These are phyloP conservation scores for Pseudolaguvia tuberculata DNA, from an alignment of 2,113 vertebrate genomes.

Conservation along the genomic window DNA sequence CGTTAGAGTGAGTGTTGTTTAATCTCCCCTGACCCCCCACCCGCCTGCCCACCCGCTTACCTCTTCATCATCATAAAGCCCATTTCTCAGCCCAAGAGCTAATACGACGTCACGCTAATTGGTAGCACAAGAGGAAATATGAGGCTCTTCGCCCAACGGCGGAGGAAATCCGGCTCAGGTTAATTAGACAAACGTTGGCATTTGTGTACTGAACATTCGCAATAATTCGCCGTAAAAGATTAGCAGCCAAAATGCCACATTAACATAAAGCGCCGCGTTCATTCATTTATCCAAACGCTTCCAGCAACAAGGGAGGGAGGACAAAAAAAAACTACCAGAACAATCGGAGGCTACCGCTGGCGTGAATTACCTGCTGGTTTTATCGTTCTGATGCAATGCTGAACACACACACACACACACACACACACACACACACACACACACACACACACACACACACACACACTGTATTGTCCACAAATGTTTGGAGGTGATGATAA, in stretches of 20 bases:
- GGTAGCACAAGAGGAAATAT: slow-evolving; percentile 35
- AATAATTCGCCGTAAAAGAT: slow-evolving; percentile 51
- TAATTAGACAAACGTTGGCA: slow-evolving; percentile 60
- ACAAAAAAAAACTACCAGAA: background rate
- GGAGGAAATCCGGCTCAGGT: slow-evolving; percentile 36
- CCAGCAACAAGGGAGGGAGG: background rate
- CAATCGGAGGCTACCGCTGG: background rate
- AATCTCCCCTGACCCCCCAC: background rate
- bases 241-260: slow-evolving; percentile 63
- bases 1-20: background rate
- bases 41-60: too few relatives aligned
- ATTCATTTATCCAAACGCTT: slow-evolving; percentile 51
- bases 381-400: background rate
- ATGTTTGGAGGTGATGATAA: background rate
- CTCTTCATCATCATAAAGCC: background rate
- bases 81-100: slow-evolving; percentile 16
- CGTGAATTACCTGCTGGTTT: background rate
- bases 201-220: slow-evolving; percentile 57
- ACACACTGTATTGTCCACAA: background rate
- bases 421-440: too few relatives aligned
- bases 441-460: too few relatives aligned
- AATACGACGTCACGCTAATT: slow-evolving; percentile 32
- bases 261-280: slow-evolving; percentile 54
- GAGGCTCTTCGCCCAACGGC: slow-evolving; percentile 20
- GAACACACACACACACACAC: too few relatives aligned